phyloP scores from a whole-genome alignment of 2,888 invertebrate species.

The Agrochola lota region DNA sequence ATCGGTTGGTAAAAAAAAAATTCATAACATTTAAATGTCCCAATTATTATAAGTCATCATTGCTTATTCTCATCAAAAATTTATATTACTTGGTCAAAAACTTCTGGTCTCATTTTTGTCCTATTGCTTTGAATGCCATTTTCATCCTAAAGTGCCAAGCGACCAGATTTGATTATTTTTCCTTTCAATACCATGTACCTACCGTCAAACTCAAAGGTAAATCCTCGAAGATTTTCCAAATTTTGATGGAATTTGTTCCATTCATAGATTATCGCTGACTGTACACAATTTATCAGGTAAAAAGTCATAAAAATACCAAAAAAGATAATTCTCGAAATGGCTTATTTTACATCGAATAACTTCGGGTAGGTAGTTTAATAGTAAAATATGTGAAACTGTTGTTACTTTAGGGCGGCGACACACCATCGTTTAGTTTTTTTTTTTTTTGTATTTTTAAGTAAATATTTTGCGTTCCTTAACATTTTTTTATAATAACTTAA shows the following conservation, averaged over 20 bases:
- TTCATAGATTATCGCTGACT: conserved; percentile 6
- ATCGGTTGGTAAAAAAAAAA: not conserved
- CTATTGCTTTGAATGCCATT: not conserved
- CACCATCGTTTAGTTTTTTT: not conserved
- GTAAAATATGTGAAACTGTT: conserved; percentile 51
- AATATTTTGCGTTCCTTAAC: conserved; percentile 1
- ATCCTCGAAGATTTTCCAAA: conserved; percentile 13
- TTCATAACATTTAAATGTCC: not conserved
- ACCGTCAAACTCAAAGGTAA: conserved; percentile 12
- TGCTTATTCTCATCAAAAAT: not conserved
- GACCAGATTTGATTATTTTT: conserved; percentile 14
- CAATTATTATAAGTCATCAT: not conserved
- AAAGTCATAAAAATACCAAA: conserved; percentile 17
- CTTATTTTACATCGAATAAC: conserved; percentile 48
- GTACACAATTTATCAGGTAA: conserved; percentile 8
- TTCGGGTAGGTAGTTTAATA: conserved; percentile 47
- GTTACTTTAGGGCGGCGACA: conserved; percentile 39
- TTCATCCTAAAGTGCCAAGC: conserved; percentile 9
- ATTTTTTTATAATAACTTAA: conserved; percentile 2
- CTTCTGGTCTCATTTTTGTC: not conserved
- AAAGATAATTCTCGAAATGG: conserved; percentile 36
- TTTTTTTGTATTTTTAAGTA: not conserved
- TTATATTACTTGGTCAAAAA: conserved; percentile 6
- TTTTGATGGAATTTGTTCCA: conserved; percentile 2
- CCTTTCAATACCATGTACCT: not conserved